These are phyloP conservation scores for Dendroctonus ponderosae DNA, from an alignment of 1,140 invertebrate species.

Conservation along the genomic window DNA sequence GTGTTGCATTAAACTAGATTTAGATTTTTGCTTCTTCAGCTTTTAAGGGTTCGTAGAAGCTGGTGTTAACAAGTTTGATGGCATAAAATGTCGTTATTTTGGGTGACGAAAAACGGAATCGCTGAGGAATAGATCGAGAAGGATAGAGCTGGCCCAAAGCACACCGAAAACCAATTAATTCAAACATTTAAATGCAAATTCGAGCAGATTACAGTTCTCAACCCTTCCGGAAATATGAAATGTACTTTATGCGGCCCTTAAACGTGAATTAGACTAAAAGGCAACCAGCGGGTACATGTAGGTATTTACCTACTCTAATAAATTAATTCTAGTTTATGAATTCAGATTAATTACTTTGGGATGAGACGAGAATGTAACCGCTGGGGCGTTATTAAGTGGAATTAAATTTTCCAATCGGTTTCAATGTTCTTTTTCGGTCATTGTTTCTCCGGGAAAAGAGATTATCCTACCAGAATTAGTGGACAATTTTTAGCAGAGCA, in stretches of 20 bases:
- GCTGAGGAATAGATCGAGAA: not conserved
- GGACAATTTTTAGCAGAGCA: no score
- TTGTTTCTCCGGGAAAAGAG: not conserved
- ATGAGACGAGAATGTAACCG: constrained; percentile 19
- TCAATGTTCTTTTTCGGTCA: not conserved
- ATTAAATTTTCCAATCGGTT: constrained; percentile 10
- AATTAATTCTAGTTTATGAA: constrained; percentile 32
- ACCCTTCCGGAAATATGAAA: constrained; percentile 30
- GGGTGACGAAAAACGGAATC: no score
- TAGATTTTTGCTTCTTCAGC: no score
- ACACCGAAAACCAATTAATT: constrained; percentile 29
- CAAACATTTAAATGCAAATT: constrained; percentile 29
- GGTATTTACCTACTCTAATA: constrained; percentile 31
- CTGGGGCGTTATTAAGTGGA: constrained; percentile 19
- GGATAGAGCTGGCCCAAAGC: not conserved
- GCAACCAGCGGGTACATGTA: constrained; percentile 21
- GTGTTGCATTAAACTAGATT: no score
- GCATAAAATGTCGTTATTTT: no score
- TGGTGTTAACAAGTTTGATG: no score
- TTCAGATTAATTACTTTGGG: constrained; percentile 30
- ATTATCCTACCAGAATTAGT: not conserved
- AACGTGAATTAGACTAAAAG: constrained; percentile 32
- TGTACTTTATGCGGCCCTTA: constrained; percentile 28
- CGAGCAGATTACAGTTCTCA: constrained; percentile 26
- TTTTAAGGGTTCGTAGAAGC: no score